A percentile compares a stretch with the other conserved stretches of the same genome.
Conservation (phyloP, 2,113 vertebrate species). For the Rhabdornis inornatus region DNA sequence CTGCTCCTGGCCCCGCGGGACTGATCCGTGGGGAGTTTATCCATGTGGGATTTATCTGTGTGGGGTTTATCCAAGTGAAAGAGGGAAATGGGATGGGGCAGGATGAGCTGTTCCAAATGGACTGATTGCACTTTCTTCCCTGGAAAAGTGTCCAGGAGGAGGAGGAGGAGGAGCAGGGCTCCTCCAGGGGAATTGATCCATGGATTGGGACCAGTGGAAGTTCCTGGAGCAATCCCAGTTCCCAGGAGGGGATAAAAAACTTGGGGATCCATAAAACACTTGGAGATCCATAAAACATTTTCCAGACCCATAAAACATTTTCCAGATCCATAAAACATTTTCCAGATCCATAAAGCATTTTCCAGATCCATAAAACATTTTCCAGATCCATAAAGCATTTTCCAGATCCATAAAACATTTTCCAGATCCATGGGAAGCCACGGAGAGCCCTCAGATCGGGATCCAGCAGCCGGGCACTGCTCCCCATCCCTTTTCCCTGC, state of each 20-base stretch:
- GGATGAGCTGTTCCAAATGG: background rate
- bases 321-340: background rate
- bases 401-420: no score
- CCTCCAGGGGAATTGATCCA: background rate
- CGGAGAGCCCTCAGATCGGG: background rate
- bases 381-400: background rate
- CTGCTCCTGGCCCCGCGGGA: no score
- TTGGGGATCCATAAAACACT: background rate
- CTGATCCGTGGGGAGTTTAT: background rate
- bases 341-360: background rate
- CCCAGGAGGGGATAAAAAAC: accelerated
- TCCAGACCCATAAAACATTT: background rate
- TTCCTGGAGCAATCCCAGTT: accelerated
- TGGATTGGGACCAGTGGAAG: background rate
- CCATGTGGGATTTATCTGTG: accelerated
- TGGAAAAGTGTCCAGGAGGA: background rate
- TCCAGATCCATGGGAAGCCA: background rate
- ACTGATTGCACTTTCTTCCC: conserved; percentile 40
- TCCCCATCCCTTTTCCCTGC: background rate
- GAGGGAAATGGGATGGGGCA: conserved; percentile 13
- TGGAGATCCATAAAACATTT: no score
- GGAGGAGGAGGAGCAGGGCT: background rate
- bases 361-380: background rate
- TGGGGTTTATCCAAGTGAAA: background rate
- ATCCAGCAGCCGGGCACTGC: background rate